Evolutionary conservation across 2,113 vertebrate genomes (phyloP).

Genomic region (Dromas ardeola): DNA sequence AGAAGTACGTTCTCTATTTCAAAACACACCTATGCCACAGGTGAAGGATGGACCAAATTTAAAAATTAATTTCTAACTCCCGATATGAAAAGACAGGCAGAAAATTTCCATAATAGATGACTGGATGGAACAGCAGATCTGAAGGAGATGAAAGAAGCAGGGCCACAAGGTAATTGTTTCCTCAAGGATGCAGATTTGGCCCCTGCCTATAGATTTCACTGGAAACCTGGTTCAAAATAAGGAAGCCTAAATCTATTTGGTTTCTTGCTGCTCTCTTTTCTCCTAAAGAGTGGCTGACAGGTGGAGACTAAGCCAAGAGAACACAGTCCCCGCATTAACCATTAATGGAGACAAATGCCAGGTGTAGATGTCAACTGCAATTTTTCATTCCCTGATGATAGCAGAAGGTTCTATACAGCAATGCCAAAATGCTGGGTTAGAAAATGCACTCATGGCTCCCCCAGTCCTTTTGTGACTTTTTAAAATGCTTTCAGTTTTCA

Average conservation of each 20-base stretch:
- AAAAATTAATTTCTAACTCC: background rate
- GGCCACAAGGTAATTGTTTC: background rate
- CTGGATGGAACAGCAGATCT: background rate
- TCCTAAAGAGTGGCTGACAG: constrained; percentile 21
- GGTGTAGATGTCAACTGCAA: constrained; percentile 21
- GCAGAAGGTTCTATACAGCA: background rate
- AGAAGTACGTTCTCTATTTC: background rate
- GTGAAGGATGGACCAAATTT: background rate
- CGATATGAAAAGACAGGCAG: background rate
- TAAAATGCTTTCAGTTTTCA: constrained; percentile 4
- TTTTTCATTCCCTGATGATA: constrained; percentile 19
- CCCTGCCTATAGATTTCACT: background rate
- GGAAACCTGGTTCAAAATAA: background rate
- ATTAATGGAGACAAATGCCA: constrained; percentile 48
- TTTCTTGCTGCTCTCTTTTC: background rate
- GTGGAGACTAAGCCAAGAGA: background rate
- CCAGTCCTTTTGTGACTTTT: background rate
- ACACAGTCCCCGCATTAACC: background rate
- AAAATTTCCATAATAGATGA: background rate
- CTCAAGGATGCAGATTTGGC: background rate
- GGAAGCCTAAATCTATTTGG: background rate
- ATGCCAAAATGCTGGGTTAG: background rate
- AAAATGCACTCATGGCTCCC: background rate
- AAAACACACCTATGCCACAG: background rate
- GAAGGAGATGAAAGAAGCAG: background rate